Base-by-base conservation (phyloP, 2,113 vertebrate genomes). In the Hypomesus transpacificus region DNA sequence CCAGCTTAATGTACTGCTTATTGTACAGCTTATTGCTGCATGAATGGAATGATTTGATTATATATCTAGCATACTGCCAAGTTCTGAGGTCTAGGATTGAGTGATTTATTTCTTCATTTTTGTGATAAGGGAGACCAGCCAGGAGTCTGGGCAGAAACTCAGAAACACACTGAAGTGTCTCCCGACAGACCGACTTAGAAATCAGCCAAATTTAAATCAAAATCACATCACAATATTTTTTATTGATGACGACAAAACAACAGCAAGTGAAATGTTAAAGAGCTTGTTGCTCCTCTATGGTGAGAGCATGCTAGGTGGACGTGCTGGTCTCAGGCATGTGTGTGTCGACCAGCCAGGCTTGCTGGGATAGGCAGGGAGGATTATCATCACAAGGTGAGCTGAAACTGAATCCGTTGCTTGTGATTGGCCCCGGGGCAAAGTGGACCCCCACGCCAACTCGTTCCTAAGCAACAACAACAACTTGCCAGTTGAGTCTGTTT, bases 21-120 rank as follows among this genome's bases (percentile, higher is more conserved):
- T 34, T 34, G 31, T 34, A 34, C 31, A 63, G 70, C 71, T 71
- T 58, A 69, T 9, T 63, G 14, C 71, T 69, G 63, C 80, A 75
- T 63, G 51, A 73, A 73, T 73, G 78, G 77, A 70, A 74, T 69
- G 62, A 81, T 68, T 69, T 62, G 73, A 80, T 83, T 78, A 73
- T 68, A 78, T 53, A 53, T 69, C 50, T 46, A 24, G 26, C 60
- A 13, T 3, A 3, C 75, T 77, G 84, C 78, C 82, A 84, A 82
- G 63, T 71, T 75, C 80, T 62, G 53, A 17, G 14, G 34, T 34
- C 58, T 22, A 26, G 22, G 58, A 11, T 28, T 64, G 72, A 75
- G 21, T 69, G 80, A 87, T 77, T 82, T 71, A 80, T 83, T 82
- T 72, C 73, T 77, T 82, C 72, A 74, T 74, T 71, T 74, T 54